phyloP scores from a whole-genome alignment of 2,888 invertebrate genomes.

The Choristoneura rosaceana region DNA sequence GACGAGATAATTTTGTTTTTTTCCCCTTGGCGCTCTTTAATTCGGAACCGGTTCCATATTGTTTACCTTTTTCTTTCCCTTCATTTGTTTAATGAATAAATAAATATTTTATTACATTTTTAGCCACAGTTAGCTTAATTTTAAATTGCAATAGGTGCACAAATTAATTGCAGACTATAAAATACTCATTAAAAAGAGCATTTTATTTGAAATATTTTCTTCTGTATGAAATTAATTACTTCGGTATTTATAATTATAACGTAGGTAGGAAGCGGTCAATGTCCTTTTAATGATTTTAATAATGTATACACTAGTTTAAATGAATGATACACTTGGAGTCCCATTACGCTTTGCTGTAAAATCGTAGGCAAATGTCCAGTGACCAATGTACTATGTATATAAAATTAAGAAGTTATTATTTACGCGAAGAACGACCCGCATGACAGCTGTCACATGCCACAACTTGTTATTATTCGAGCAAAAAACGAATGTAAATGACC shows the following conservation, averaged over 20 bases:
- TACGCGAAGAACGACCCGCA: constrained; percentile 52
- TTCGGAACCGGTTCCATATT: not conserved
- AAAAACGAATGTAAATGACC: constrained; percentile 52
- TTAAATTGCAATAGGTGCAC: too few relatives aligned
- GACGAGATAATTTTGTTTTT: constrained; percentile 31
- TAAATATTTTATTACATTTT: too few relatives aligned
- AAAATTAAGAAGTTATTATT: constrained; percentile 20
- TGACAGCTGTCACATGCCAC: constrained; percentile 64
- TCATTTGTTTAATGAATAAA: not conserved
- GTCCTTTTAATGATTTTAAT: too few relatives aligned
- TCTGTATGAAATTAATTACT: too few relatives aligned
- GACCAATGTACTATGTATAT: constrained; percentile 26
- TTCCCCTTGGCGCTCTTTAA: constrained; percentile 15
- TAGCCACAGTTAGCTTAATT: too few relatives aligned
- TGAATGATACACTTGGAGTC: not conserved
- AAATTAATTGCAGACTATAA: too few relatives aligned
- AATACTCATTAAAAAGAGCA: too few relatives aligned
- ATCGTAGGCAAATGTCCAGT: constrained; percentile 11
- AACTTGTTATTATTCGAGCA: constrained; percentile 45
- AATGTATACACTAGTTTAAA: too few relatives aligned
- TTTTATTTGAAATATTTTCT: too few relatives aligned
- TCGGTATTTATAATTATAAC: too few relatives aligned
- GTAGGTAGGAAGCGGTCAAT: too few relatives aligned
- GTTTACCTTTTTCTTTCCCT: not conserved
- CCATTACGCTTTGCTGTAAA: not conserved